These are phyloP conservation scores for Alethe castanea DNA, from an alignment of 2,113 vertebrate genomes.

Conservation along the genomic window DNA sequence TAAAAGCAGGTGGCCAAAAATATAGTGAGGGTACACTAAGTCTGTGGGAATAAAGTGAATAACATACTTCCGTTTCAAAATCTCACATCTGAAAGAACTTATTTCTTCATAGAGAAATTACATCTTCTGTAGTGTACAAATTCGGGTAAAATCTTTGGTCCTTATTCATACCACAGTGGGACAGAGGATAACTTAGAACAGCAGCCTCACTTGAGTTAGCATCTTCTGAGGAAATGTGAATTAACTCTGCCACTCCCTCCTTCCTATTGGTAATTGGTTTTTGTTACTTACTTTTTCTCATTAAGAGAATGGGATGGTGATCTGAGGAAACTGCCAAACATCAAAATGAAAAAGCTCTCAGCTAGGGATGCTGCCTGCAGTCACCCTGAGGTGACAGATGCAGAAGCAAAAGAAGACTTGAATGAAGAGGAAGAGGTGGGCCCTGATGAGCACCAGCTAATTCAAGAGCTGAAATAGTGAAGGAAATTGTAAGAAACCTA, in stretches of 20 bases:
- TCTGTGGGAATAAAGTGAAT: background rate
- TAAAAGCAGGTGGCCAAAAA: background rate
- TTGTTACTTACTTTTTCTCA: background rate
- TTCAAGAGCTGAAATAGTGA: conserved; percentile 9
- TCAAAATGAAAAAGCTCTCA: conserved; percentile 89
- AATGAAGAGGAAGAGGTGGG: conserved; percentile 46
- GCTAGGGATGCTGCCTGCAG: conserved; percentile 63
- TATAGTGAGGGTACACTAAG: background rate
- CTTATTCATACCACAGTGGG: background rate
- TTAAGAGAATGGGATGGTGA: conserved; percentile 91
- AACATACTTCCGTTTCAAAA: background rate
- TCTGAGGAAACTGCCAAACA: conserved; percentile 91
- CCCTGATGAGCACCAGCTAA: background rate
- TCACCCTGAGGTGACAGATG: conserved; percentile 45
- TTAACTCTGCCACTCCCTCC: background rate
- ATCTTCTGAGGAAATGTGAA: background rate
- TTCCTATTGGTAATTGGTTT: background rate
- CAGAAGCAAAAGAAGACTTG: background rate
- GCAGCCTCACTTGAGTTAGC: background rate
- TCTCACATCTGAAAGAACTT: background rate
- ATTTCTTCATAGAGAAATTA: background rate
- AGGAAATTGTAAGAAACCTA: background rate
- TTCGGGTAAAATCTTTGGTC: background rate
- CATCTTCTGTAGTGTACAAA: background rate
- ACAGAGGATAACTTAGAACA: background rate